Evolutionary conservation across 2,888 invertebrate genomes (phyloP), one percentile per base, ranked within the genome.

Genomic region (Oligia strigilis): DNA sequence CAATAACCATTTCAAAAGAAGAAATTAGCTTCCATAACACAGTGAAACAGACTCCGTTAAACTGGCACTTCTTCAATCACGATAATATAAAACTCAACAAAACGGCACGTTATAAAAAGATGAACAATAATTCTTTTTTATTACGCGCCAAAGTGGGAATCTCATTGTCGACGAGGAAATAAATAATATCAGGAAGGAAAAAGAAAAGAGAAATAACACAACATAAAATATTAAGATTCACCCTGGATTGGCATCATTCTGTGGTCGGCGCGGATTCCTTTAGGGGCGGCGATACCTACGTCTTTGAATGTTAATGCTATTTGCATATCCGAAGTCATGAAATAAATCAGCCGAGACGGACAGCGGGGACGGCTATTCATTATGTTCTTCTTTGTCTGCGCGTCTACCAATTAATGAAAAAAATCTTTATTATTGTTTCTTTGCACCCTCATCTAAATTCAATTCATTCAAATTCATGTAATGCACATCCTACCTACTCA

Each of bases 291-390:
- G 92, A 94, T 95, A 95, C 95, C 94, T 94, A 94, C 94, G 92
- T 97, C 96, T 97, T 96, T 96, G 96, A 96, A 97, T 96, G 93
- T 95, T 96, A 96, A 97, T 96, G 96, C 92, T 95, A 97, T 97
- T 97, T 97, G 97, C 97, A 97, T 97, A 97, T 96, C 96, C 95
- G 96, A 96, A 97, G 96, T 96, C 97, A 96, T 97, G 96, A 97
- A 96, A 97, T 97, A 97, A 97, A 97, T 97, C 97, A 97, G 95
- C 94, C 95, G 93, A 92, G 96, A 96, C 97, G 97, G 96, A 97
- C 97, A 95, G 93, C 83, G 93, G 95, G 95, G 96, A 95, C 94
- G 93, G 95, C 93, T 92, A 93, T 96, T 96, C 96, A 95, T 96
- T 96, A 95, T 93, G 91, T 89, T 91, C 90, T 91, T 84, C 94